Percentiles rank a stretch among this genome's conserved stretches.
Evolutionary conservation across 30 jellyfish, hydroid and myxozoan species (phyloP).

Genomic region (Pelagia noctiluca): DNA sequence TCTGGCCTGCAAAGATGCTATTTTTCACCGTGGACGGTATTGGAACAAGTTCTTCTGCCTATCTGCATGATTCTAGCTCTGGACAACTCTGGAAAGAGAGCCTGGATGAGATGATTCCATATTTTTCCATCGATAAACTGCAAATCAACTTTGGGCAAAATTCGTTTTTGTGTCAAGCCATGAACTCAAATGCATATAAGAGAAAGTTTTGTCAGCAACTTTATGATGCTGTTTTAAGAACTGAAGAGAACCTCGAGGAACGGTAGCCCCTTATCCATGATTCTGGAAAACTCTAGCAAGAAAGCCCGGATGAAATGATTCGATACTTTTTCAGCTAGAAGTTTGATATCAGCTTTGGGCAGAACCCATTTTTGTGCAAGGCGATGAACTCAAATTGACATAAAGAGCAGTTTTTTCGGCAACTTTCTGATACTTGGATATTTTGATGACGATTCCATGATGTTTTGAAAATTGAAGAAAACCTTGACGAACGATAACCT

Average conservation of each 20-base stretch:
- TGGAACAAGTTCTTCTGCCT: constrained; percentile 21
- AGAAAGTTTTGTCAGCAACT: constrained; percentile 23
- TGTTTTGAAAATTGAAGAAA: constrained; percentile 38
- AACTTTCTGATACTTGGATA: constrained; percentile 6
- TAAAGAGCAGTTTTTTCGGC: constrained; percentile 24
- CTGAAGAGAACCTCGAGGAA: constrained; percentile 33
- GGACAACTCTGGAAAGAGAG: constrained; percentile 38
- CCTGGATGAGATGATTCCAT: constrained; percentile 69
- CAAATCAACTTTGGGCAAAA: constrained; percentile 72
- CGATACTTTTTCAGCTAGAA: constrained; percentile 56
- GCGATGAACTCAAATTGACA: constrained; percentile 48
- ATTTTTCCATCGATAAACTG: constrained; percentile 36
- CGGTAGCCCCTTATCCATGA: neutral
- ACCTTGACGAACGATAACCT: neutral
- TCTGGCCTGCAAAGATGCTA: constrained; percentile 52
- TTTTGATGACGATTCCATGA: neutral
- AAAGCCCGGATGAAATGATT: constrained; percentile 53
- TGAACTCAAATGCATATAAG: constrained; percentile 39
- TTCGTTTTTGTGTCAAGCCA: constrained; percentile 58
- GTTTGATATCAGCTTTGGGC: constrained; percentile 67
- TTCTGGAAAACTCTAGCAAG: constrained; percentile 23
- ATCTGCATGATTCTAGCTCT: constrained; percentile 22
- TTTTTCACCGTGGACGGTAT: constrained; percentile 77
- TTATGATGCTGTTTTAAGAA: constrained; percentile 36
- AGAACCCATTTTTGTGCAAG: constrained; percentile 49